Evolutionary conservation across 2,113 vertebrate genomes (phyloP).

Genomic region (Hypocryptadius cinnamomeus): DNA sequence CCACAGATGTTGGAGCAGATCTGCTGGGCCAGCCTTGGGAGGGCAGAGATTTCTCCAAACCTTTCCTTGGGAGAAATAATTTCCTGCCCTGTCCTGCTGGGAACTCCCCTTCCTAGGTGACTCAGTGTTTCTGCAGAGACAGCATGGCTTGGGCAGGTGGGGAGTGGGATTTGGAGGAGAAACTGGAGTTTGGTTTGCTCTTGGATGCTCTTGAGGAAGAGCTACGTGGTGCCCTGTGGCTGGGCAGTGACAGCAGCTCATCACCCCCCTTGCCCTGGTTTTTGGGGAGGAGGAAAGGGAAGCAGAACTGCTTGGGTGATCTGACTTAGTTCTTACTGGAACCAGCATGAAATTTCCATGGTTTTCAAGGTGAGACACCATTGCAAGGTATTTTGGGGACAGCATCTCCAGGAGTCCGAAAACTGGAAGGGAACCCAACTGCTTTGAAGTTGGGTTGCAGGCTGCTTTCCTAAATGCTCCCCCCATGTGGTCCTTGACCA

Average conservation of each 20-base stretch:
- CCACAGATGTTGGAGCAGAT: constrained; percentile 50
- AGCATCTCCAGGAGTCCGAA: neutral
- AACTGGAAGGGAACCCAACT: neutral
- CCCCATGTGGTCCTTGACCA: neutral
- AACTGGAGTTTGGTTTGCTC: neutral
- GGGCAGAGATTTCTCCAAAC: neutral
- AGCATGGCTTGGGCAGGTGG: neutral
- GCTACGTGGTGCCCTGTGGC: neutral
- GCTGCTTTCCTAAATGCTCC: neutral
- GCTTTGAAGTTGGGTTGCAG: neutral
- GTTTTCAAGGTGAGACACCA: neutral
- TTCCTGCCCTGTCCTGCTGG: neutral
- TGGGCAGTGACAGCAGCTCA: neutral
- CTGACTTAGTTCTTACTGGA: neutral
- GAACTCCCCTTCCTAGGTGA: accelerated
- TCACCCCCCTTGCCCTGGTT: neutral
- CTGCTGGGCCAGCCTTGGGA: neutral
- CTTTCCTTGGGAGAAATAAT: neutral
- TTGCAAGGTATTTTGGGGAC: neutral
- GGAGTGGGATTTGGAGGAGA: neutral
- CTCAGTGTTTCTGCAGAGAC: neutral
- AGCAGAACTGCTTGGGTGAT: neutral
- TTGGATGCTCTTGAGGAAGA: neutral
- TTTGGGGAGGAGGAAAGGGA: neutral
- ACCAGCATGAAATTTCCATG: neutral